These are phyloP conservation scores for Penaeus vannamei DNA, from an alignment of 1,140 invertebrate species.

Conservation along the genomic window DNA sequence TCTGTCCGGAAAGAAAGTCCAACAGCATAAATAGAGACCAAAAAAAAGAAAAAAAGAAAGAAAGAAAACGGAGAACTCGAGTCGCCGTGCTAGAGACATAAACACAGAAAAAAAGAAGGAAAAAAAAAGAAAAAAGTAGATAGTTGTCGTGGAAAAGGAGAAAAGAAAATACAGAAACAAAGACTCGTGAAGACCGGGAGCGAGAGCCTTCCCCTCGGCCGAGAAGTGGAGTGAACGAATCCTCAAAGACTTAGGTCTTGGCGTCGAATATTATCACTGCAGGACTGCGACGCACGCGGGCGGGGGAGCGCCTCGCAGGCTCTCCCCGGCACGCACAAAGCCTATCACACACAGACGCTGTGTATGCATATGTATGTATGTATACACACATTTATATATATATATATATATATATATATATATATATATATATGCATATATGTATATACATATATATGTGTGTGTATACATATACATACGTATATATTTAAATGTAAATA, in stretches of 20 bases:
- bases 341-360: neutral
- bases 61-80: neutral
- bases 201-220: neutral
- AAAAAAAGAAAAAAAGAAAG: too few relatives aligned
- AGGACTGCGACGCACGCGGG: neutral
- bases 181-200: neutral
- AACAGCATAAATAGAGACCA: too few relatives aligned
- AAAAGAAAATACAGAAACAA: neutral
- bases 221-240: too few relatives aligned
- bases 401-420: constrained; percentile 4
- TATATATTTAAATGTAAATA: neutral
- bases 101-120: neutral
- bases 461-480: constrained; percentile 12
- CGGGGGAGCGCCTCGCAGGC: too few relatives aligned
- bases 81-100: neutral
- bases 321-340: neutral
- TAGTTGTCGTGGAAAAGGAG: neutral
- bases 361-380: neutral
- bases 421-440: neutral
- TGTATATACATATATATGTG: constrained; percentile 2
- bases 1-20: too few relatives aligned
- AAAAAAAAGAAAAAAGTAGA: neutral
- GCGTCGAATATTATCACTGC: neutral
- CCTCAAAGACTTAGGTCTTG: too few relatives aligned
- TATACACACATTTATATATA: neutral